phyloP scores from a whole-genome alignment of 2,797 vertebrate genomes.

The Tympanoctomys barrerae region DNA sequence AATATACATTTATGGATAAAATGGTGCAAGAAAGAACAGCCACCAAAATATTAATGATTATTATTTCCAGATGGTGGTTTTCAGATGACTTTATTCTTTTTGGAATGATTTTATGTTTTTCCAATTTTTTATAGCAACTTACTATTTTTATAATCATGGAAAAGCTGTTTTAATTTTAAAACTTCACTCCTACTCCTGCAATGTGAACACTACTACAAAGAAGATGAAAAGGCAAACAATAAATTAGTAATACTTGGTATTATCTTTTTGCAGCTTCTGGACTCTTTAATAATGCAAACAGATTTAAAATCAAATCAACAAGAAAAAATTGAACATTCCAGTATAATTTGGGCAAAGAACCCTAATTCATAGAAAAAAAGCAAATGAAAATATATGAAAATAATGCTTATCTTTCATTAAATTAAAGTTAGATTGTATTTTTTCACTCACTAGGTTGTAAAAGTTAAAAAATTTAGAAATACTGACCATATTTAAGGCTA shows the following conservation, averaged over 20 bases:
- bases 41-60: conserved; percentile 4
- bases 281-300: background rate
- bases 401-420: background rate
- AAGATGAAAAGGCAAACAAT: background rate
- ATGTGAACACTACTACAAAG: background rate
- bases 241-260: background rate
- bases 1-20: background rate
- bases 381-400: conserved; percentile 25
- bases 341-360: conserved; percentile 6
- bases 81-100: background rate
- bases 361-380: background rate
- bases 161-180: conserved; percentile 19
- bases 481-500: background rate
- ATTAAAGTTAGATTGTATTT: conserved; percentile 17
- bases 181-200: background rate
- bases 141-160: background rate
- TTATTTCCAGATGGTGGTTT: background rate
- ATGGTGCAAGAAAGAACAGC: background rate
- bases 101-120: background rate
- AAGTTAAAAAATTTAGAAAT: conserved; percentile 10
- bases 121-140: background rate
- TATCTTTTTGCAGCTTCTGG: background rate
- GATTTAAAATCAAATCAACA: conserved; percentile 8
- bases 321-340: background rate
- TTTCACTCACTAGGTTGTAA: background rate